A percentile compares a stretch with the other conserved stretches of the same genome.
These are phyloP conservation scores for Neotoma lepida DNA, from an alignment of 2,113 vertebrate genomes.

Conservation along the genomic window DNA sequence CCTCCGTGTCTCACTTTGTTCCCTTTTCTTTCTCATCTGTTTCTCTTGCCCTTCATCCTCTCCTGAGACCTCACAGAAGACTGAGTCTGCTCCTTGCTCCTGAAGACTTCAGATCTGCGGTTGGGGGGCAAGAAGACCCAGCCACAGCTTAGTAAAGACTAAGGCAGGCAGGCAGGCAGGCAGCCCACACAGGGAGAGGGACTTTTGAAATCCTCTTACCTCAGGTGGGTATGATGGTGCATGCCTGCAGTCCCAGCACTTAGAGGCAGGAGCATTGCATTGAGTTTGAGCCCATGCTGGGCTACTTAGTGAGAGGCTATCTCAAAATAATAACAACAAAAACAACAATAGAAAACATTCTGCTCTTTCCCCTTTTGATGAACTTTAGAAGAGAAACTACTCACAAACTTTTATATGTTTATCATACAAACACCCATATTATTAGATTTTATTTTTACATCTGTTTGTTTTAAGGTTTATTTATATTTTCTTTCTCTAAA, in stretches of 20 bases:
- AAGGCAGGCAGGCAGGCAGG: not conserved
- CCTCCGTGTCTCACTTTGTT: not conserved
- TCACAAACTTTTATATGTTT: not conserved
- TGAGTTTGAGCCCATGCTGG: not conserved
- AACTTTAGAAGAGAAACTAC: not conserved
- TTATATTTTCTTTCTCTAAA: not conserved
- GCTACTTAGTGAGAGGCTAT: not conserved
- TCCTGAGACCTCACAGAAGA: not conserved
- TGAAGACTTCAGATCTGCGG: not conserved
- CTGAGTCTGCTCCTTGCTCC: not conserved
- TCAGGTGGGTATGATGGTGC: not conserved
- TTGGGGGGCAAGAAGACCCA: not conserved
- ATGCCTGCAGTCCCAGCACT: not conserved
- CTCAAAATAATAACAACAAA: not conserved
- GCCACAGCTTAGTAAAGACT: not conserved
- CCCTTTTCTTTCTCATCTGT: not conserved
- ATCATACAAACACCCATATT: not conserved
- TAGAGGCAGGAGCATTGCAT: not conserved
- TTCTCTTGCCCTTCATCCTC: not conserved
- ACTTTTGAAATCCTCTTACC: not conserved
- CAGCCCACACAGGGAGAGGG: not conserved
- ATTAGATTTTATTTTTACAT: not conserved
- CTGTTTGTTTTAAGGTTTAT: not conserved
- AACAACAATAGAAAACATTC: not conserved
- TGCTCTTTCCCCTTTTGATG: not conserved